phyloP scores from a whole-genome alignment of 2,888 invertebrate genomes.

The Dolichomitus sp. region DNA sequence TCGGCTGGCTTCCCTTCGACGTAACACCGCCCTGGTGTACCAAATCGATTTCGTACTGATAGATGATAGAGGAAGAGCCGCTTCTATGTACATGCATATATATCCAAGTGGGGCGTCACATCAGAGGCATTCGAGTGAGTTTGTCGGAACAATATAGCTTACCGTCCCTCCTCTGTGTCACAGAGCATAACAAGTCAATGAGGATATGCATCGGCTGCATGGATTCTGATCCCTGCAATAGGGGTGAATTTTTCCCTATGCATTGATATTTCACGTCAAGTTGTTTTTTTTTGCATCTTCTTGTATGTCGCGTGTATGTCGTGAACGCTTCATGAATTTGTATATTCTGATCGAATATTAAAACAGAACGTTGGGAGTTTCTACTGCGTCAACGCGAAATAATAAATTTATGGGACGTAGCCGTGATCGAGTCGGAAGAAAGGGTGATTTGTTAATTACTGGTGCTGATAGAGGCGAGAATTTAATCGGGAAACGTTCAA shows the following conservation, averaged over 20 bases:
- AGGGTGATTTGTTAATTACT: slow-evolving; percentile 50
- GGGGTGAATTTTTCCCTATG: slow-evolving; percentile 9
- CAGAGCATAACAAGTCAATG: slow-evolving; percentile 4
- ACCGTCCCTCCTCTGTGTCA: slow-evolving; percentile 16
- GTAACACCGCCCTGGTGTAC: slow-evolving; percentile 14
- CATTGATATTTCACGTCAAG: slow-evolving; percentile 3
- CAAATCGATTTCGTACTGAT: slow-evolving; percentile 40
- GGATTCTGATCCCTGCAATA: neutral
- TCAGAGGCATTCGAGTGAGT: slow-evolving; percentile 35
- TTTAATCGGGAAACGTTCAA: slow-evolving; percentile 46
- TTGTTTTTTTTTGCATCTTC: neutral
- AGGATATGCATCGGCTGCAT: slow-evolving; percentile 3
- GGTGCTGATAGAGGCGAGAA: slow-evolving; percentile 30
- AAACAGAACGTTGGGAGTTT: neutral
- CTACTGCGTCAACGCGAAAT: slow-evolving; percentile 9
- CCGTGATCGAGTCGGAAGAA: slow-evolving; percentile 29
- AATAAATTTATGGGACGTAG: slow-evolving; percentile 29
- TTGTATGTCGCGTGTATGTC: neutral
- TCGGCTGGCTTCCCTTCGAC: slow-evolving; percentile 23
- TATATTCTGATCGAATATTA: neutral
- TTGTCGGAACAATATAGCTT: slow-evolving; percentile 34
- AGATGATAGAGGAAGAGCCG: slow-evolving; percentile 26
- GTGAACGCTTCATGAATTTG: neutral
- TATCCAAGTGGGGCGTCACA: neutral
- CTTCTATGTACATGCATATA: slow-evolving; percentile 2